Percentiles rank a stretch among this genome's conserved stretches.
Evolutionary conservation across 2,113 vertebrate species (phyloP).

Genomic region (Mola mola): DNA sequence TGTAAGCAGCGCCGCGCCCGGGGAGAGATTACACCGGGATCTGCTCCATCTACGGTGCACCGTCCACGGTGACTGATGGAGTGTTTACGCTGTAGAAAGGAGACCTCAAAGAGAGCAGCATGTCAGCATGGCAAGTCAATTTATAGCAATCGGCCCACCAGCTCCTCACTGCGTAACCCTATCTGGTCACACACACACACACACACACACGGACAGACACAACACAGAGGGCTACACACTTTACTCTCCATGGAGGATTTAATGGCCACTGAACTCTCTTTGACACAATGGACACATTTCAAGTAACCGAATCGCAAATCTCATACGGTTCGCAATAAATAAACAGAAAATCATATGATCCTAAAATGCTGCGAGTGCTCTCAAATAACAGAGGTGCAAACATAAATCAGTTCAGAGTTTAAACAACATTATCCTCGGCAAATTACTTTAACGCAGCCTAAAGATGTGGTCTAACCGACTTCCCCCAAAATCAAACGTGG

Average conservation of each 20-base stretch:
- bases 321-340: slow-evolving; percentile 17
- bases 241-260: slow-evolving; percentile 23
- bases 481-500: too few species aligned
- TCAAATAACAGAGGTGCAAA: background rate
- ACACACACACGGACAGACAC: slow-evolving; percentile 17
- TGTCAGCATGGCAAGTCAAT: slow-evolving; percentile 68
- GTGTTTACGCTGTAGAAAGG: slow-evolving; percentile 62
- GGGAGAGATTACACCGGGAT: slow-evolving; percentile 51
- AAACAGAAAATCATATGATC: slow-evolving; percentile 14
- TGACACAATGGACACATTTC: slow-evolving; percentile 23
- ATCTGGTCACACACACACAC: slow-evolving; percentile 31
- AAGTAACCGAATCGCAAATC: slow-evolving; percentile 20
- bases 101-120: slow-evolving; percentile 60
- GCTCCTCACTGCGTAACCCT: slow-evolving; percentile 60
- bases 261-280: slow-evolving; percentile 1
- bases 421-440: too few species aligned
- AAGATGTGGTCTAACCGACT: too few species aligned
- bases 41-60: slow-evolving; percentile 46
- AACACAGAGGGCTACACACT: slow-evolving; percentile 10
- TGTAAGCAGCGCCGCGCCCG: slow-evolving; percentile 21
- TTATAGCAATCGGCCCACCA: slow-evolving; percentile 61
- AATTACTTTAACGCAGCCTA: too few species aligned
- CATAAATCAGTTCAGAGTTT: slow-evolving; percentile 8
- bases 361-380: background rate
- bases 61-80: slow-evolving; percentile 62